A percentile compares a stretch with the other conserved stretches of the same genome.
phyloP scores from a whole-genome alignment of 2,888 invertebrate species.

The Nemotelus pantherinus region DNA sequence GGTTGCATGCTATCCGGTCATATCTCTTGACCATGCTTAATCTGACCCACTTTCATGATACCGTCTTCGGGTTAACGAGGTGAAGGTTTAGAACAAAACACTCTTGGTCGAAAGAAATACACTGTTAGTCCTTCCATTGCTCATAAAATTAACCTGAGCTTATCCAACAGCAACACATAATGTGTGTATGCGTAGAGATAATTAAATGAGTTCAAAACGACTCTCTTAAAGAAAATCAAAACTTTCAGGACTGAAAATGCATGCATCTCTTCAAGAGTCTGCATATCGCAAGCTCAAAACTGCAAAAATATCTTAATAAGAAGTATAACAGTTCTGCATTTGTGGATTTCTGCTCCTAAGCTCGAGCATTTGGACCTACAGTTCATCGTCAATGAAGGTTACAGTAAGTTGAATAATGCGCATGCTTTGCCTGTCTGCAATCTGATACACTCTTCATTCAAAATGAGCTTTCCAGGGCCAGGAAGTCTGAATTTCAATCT shows the following conservation, averaged over 20 bases:
- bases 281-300: neutral
- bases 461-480: constrained; percentile 38
- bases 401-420: constrained; percentile 10
- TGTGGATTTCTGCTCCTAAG: neutral
- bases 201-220: neutral
- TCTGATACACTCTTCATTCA: constrained; percentile 10
- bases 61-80: constrained; percentile 2
- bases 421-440: constrained; percentile 24
- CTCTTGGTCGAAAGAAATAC: neutral
- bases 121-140: constrained; percentile 3
- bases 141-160: constrained; percentile 2
- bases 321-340: constrained; percentile 16
- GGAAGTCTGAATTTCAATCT: constrained; percentile 35
- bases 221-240: neutral
- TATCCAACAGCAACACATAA: neutral
- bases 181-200: neutral
- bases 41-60: constrained; percentile 8
- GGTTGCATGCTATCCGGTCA: no score
- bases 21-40: constrained; percentile 11
- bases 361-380: neutral
- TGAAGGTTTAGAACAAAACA: constrained; percentile 23
- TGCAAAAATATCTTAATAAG: neutral
- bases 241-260: neutral
- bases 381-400: constrained; percentile 21
- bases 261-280: constrained; percentile 7